Evolutionary conservation across 1,140 invertebrate species (phyloP).

Genomic region (Drosophila pectinifera): DNA sequence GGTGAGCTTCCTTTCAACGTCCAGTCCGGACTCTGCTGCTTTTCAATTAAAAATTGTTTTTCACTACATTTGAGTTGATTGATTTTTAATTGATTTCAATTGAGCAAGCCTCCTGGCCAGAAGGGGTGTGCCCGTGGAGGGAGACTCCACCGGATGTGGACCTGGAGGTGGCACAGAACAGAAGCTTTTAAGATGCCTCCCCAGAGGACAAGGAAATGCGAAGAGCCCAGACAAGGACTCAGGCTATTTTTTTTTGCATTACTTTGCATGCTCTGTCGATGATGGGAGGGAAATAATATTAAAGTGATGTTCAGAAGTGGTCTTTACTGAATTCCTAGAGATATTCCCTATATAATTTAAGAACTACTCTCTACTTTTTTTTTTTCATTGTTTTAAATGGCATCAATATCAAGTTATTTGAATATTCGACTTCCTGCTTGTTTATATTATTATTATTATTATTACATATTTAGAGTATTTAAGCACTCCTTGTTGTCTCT

Average conservation of each 20-base stretch:
- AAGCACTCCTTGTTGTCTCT: no score
- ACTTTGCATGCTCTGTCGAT: slow-evolving; percentile 23
- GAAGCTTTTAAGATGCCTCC: slow-evolving; percentile 59
- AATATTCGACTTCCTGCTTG: no score
- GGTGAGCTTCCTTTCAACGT: slow-evolving; percentile 20
- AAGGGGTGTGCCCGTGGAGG: background rate
- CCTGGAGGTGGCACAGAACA: slow-evolving; percentile 1
- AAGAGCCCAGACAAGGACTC: slow-evolving; percentile 3
- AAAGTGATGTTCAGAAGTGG: background rate
- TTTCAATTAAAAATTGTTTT: slow-evolving; percentile 84
- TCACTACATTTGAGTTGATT: slow-evolving; percentile 83
- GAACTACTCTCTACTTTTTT: no score
- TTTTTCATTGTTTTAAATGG: no score
- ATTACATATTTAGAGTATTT: background rate
- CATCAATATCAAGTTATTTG: no score
- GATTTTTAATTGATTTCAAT: slow-evolving; percentile 83
- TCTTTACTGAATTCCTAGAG: background rate
- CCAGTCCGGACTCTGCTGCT: slow-evolving; percentile 49
- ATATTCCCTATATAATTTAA: no score
- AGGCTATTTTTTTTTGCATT: slow-evolving; percentile 5
- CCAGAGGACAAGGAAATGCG: slow-evolving; percentile 41
- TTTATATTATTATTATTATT: no score
- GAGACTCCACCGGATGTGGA: slow-evolving; percentile 1
- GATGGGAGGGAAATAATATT: background rate
- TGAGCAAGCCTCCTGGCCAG: slow-evolving; percentile 50